Evolutionary conservation across 2,797 vertebrate species (phyloP).

Genomic region (Phataginus tetradactyla): DNA sequence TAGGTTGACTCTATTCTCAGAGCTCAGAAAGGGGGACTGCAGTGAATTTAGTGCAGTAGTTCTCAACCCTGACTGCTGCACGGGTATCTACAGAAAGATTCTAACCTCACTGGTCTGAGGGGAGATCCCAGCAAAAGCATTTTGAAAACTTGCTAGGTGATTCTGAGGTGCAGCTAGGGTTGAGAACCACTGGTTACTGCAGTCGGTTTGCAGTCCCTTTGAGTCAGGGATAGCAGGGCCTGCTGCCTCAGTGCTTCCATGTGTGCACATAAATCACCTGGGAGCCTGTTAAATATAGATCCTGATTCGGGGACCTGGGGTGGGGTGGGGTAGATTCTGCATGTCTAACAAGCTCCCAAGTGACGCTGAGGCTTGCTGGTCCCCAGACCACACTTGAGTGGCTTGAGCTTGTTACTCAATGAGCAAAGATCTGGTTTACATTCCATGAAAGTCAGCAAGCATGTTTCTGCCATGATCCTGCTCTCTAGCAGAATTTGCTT

Average conservation of each 20-base stretch:
- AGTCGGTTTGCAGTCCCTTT: not conserved
- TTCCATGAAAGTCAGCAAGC: not conserved
- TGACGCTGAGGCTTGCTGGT: not conserved
- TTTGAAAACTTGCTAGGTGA: not conserved
- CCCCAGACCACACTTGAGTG: not conserved
- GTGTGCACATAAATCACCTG: not conserved
- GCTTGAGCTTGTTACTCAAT: not conserved
- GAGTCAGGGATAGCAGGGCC: not conserved
- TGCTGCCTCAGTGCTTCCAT: not conserved
- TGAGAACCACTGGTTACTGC: not conserved
- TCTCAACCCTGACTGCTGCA: not conserved
- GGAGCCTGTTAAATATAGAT: not conserved
- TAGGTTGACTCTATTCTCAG: not conserved
- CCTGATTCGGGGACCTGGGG: not conserved
- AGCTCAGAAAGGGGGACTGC: not conserved
- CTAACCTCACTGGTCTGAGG: not conserved
- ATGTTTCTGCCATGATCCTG: not conserved
- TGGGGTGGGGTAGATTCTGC: not conserved
- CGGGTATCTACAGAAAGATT: not conserved
- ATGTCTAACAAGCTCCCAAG: not conserved
- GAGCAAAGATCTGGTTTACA: not conserved
- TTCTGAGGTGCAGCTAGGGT: not conserved
- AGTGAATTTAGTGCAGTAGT: not conserved
- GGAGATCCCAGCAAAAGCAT: not conserved
- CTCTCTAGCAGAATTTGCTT: constrained; percentile 33